Percentiles rank a stretch among this genome's conserved stretches.
phyloP scores from a whole-genome alignment of 2,113 vertebrate genomes.

The Gambusia holbrooki region DNA sequence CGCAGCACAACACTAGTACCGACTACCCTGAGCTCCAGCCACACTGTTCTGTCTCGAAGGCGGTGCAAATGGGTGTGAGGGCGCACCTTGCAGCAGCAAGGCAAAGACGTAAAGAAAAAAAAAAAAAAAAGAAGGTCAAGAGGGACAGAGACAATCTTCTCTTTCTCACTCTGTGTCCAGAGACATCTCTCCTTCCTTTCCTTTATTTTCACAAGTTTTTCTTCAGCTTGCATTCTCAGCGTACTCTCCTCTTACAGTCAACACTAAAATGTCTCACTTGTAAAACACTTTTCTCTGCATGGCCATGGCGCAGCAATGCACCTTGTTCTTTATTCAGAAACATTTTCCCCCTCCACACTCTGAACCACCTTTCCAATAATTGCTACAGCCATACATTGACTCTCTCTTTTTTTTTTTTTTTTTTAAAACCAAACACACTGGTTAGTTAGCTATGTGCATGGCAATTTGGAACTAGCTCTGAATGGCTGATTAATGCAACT shows the following conservation, averaged over 20 bases:
- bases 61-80: not conserved
- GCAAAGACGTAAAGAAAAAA: not conserved
- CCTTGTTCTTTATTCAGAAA: not conserved
- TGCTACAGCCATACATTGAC: not conserved
- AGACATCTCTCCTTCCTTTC: not conserved
- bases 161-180: slow-evolving; percentile 16
- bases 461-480: not conserved
- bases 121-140: not conserved
- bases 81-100: not conserved
- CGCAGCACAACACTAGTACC: slow-evolving; percentile 20
- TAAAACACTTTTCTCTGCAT: not conserved
- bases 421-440: not conserved
- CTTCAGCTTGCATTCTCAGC: not conserved
- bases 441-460: not conserved
- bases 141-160: not conserved
- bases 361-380: not conserved
- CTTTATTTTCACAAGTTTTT: not conserved
- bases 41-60: slow-evolving; percentile 29
- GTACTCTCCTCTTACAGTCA: not conserved
- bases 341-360: not conserved
- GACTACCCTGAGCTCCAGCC: slow-evolving; percentile 38
- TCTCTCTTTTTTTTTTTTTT: not conserved
- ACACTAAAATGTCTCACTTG: not conserved
- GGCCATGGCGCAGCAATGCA: not conserved
- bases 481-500: not conserved